Conservation (phyloP, 1,140 invertebrate species). For the Drosophila saltans region DNA sequence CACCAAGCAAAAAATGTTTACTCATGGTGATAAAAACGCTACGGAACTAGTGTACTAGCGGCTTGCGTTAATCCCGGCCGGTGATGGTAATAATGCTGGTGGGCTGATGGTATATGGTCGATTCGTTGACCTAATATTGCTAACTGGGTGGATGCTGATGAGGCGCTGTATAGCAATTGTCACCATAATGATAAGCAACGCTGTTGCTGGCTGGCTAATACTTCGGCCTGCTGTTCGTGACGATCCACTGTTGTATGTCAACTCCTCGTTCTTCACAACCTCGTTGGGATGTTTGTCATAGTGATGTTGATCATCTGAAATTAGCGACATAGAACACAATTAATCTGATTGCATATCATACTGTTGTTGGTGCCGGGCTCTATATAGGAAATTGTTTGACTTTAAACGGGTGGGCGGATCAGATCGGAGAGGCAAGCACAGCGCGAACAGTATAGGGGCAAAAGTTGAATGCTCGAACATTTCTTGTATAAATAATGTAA, state of each 20-base stretch:
- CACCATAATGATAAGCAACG: conserved; percentile 1
- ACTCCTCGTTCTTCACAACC: conserved; percentile 95
- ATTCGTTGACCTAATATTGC: not conserved
- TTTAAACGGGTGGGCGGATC: conserved; percentile 7
- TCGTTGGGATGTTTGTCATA: conserved; percentile 95
- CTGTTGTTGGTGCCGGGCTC: conserved; percentile 6
- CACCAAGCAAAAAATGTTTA: conserved; percentile 3
- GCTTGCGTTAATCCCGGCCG: conserved; percentile 6
- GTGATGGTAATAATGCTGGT: conserved; percentile 2
- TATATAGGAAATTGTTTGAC: conserved; percentile 1
- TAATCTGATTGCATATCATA: not conserved
- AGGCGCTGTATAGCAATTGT: not conserved
- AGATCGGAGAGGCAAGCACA: conserved; percentile 7
- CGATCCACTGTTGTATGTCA: conserved; percentile 86
- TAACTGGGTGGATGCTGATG: not conserved
- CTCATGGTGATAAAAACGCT: not conserved
- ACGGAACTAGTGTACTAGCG: conserved; percentile 7
- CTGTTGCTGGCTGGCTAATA: not conserved
- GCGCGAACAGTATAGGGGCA: not conserved
- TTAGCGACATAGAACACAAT: conserved; percentile 3
- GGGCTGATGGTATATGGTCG: conserved; percentile 4
- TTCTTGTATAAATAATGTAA: not conserved
- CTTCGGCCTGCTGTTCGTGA: not conserved
- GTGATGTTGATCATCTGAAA: conserved; percentile 84
- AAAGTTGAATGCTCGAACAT: not conserved